Evolutionary conservation across 2,113 vertebrate genomes (phyloP).

Genomic region (Lasiurus borealis): DNA sequence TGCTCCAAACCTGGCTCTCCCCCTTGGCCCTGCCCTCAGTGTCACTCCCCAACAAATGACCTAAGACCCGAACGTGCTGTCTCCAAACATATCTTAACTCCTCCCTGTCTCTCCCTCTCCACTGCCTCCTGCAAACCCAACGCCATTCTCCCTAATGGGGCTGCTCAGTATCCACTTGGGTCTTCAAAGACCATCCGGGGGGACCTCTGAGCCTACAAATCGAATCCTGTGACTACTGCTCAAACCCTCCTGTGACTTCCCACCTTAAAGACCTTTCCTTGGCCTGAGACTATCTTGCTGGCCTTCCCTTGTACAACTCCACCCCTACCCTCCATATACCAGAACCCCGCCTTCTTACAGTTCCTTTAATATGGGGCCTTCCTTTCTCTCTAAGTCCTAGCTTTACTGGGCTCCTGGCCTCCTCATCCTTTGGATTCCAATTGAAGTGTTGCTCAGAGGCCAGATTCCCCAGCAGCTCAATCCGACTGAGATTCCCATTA

Average conservation of each 20-base stretch:
- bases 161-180: not conserved
- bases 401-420: not conserved
- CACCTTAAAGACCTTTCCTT: not conserved
- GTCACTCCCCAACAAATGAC: not conserved
- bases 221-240: not conserved
- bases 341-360: not conserved
- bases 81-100: not conserved
- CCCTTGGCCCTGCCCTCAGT: not conserved
- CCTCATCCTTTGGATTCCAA: not conserved
- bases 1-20: not conserved
- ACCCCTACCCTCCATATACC: not conserved
- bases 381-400: not conserved
- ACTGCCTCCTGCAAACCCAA: not conserved
- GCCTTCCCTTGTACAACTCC: not conserved
- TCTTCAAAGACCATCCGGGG: not conserved
- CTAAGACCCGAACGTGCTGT: not conserved
- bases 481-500: not conserved
- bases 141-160: not conserved
- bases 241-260: not conserved
- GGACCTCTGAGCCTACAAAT: not conserved
- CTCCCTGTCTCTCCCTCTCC: not conserved
- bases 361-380: not conserved
- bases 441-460: not conserved
- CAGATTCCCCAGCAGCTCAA: not conserved
- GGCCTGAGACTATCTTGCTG: not conserved